phyloP scores from a whole-genome alignment of 2,113 vertebrate genomes.

The Microtus pennsylvanicus region DNA sequence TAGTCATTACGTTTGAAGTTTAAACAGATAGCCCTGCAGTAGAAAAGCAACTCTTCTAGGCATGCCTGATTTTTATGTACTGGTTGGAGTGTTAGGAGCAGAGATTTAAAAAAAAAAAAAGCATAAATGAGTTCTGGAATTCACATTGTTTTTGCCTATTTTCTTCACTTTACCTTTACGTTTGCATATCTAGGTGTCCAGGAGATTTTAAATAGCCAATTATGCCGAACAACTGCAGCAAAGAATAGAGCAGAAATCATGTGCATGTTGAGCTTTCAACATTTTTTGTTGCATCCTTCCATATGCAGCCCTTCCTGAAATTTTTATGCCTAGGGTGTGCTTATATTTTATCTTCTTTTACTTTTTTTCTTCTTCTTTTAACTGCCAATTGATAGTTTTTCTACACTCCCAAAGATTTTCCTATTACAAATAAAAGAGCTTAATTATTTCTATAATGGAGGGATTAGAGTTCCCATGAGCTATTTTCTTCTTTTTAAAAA shows the following conservation, averaged over 20 bases:
- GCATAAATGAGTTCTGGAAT: not conserved
- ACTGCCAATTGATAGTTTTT: slow-evolving; percentile 75
- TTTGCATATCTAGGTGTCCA: not conserved
- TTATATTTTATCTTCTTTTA: slow-evolving; percentile 32
- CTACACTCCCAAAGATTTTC: slow-evolving; percentile 81
- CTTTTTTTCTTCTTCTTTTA: not conserved
- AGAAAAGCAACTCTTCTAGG: not conserved
- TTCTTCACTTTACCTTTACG: not conserved
- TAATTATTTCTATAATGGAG: slow-evolving; percentile 87
- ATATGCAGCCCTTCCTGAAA: slow-evolving; percentile 17
- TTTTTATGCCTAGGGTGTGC: slow-evolving; percentile 53
- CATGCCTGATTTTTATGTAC: slow-evolving; percentile 18
- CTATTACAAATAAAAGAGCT: slow-evolving; percentile 83
- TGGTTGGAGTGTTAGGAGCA: not conserved
- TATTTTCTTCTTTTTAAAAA: slow-evolving; percentile 82
- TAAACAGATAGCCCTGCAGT: slow-evolving; percentile 14
- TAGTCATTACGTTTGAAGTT: slow-evolving; percentile 15
- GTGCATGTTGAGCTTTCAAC: slow-evolving; percentile 7
- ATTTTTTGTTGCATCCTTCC: not conserved
- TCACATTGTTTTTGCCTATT: slow-evolving; percentile 14
- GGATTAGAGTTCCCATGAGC: slow-evolving; percentile 80
- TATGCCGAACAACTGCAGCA: not conserved
- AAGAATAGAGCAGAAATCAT: slow-evolving; percentile 24
- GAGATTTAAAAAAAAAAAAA: not conserved
- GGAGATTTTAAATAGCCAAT: slow-evolving; percentile 18